Conservation (phyloP, 2,797 vertebrate genomes). For the Esox lucius region DNA sequence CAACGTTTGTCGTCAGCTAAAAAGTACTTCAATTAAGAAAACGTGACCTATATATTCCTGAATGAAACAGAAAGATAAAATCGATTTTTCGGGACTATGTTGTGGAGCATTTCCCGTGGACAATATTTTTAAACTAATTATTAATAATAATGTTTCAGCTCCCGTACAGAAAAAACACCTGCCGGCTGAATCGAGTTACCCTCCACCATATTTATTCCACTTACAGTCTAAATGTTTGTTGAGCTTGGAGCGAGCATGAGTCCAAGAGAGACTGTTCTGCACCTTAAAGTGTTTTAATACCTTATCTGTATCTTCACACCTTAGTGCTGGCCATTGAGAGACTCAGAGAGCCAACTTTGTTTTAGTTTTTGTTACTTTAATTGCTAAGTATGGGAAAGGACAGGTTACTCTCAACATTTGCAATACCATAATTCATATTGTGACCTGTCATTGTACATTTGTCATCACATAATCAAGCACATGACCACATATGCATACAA, state of each 20-base stretch:
- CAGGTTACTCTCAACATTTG: not conserved
- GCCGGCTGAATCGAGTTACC: too few species aligned
- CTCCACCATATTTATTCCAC: not conserved
- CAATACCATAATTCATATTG: conserved; percentile 2
- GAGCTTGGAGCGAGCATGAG: too few species aligned
- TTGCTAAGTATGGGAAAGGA: not conserved
- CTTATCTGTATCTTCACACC: not conserved
- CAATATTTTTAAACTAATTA: too few species aligned
- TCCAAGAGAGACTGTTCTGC: not conserved
- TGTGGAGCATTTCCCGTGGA: too few species aligned
- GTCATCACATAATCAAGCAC: conserved; percentile 1
- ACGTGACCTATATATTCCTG: too few species aligned
- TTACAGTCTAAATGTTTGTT: not conserved
- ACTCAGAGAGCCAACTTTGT: not conserved
- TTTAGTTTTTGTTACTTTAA: not conserved
- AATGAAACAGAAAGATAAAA: too few species aligned
- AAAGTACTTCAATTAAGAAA: too few species aligned
- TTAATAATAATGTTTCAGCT: too few species aligned
- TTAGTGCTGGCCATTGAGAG: not conserved
- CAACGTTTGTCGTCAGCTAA: too few species aligned
- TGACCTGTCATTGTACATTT: conserved; percentile 1
- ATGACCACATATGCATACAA: conserved; percentile 10
- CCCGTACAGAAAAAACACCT: too few species aligned
- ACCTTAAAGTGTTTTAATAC: not conserved
- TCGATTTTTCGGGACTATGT: too few species aligned